Base-by-base conservation (phyloP, 2,888 invertebrate genomes). In the Endomychus coccineus region DNA sequence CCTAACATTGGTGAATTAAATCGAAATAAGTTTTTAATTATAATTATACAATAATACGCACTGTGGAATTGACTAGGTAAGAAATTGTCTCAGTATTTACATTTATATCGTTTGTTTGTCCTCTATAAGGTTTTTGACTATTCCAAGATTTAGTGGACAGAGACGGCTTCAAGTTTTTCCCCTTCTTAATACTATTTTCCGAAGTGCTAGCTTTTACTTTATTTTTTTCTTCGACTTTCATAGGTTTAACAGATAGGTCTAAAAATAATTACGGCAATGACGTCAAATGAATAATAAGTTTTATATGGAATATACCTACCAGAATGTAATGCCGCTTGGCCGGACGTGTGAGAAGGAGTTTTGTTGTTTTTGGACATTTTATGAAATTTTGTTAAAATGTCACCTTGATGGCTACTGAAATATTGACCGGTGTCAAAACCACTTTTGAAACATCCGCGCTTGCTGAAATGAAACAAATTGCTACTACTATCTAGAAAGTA, bases 121-220 rank as follows among this genome's bases (percentile, higher is more conserved):
- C 6, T 6, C n/a, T 19, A 6, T 19, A 7, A 6, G 21, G n/a
- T 19, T 19, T 19, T 16, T 46, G 38, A 24, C 43, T 46, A 31
- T 48, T 51, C 51, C 50, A 54, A 28, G 52, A 52, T 40, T 48
- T 46, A 4, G 38, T 49, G 2, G 53, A 43, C 14, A 51, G 46
- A 32, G 49, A 51, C 23, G 51, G 45, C 34, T 44, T 49, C 24
- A 46, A 44, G 16, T 42, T 40, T 27, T 48, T 51, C 34, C 36
- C 33, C 27, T 17, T 37, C 32, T 50, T 50, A 15, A 55, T 36
- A 28, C 39, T 47, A 25, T 54, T 51, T 36, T 56, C 55, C 16
- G 54, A 52, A 25, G 45, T 45, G 37, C 51, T 51, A 19, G 45
- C 39, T 45, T 43, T 50, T 34, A 51, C 44, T 44, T 46, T 46